Conservation (phyloP, 2,888 invertebrate species). For the Drosophila diplacantha region DNA sequence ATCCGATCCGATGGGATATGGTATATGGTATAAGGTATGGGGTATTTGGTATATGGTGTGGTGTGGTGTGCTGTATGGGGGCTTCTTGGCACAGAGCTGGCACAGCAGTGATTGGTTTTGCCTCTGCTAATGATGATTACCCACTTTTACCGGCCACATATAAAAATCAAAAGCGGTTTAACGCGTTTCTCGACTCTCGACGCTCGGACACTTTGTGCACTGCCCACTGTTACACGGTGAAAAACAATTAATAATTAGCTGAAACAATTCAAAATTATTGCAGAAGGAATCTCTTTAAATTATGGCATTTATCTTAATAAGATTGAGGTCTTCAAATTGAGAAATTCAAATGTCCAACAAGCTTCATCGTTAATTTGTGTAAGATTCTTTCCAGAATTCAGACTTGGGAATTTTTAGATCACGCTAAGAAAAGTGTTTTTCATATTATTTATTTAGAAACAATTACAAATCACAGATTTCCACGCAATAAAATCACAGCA, state of each 20-base stretch:
- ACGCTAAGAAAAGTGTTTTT: not conserved
- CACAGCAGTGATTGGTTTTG: conserved; percentile 55
- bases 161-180: conserved; percentile 72
- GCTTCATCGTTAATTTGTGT: not conserved
- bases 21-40: conserved; percentile 25
- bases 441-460: too few species aligned
- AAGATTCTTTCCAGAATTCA: not conserved
- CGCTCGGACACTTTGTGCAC: conserved; percentile 29
- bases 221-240: conserved; percentile 8
- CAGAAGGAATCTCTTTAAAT: not conserved
- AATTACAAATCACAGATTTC: not conserved
- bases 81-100: conserved; percentile 38
- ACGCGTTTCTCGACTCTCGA: conserved; percentile 62
- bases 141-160: conserved; percentile 64
- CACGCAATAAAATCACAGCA: not conserved
- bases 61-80: conserved; percentile 22
- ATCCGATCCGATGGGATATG: conserved; percentile 10
- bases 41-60: conserved; percentile 1
- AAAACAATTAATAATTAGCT: not conserved
- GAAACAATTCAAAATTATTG: not conserved
- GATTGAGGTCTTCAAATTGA: not conserved
- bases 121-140: conserved; percentile 67
- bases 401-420: not conserved
- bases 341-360: too few species aligned
- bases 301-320: not conserved